phyloP scores from a whole-genome alignment of 2,797 vertebrate genomes.

The Synanceia verrucosa region DNA sequence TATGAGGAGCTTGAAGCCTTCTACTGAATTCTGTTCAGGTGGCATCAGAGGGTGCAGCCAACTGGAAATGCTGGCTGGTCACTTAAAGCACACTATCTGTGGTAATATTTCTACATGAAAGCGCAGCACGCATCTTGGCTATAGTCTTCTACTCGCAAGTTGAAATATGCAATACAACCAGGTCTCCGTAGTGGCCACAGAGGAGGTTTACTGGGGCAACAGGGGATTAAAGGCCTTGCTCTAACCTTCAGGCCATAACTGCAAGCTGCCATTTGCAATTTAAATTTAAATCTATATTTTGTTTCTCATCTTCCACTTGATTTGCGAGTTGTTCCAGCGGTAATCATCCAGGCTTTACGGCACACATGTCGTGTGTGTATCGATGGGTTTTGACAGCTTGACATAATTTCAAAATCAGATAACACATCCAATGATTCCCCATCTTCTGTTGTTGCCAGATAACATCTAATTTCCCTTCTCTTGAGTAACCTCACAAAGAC shows the following conservation, averaged over 20 bases:
- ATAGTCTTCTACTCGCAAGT: constrained; percentile 34
- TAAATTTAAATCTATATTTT: constrained; percentile 65
- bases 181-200: constrained; percentile 34
- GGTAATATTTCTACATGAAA: constrained; percentile 74
- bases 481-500: constrained; percentile 69
- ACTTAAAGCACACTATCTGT: constrained; percentile 78
- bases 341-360: constrained; percentile 28
- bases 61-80: constrained; percentile 78
- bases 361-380: constrained; percentile 23
- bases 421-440: constrained; percentile 43
- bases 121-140: constrained; percentile 29
- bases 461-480: constrained; percentile 74
- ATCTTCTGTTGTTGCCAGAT: constrained; percentile 62
- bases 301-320: constrained; percentile 34
- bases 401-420: constrained; percentile 63
- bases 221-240: constrained; percentile 56
- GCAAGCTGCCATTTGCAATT: constrained; percentile 56
- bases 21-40: constrained; percentile 79
- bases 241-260: constrained; percentile 55
- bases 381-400: constrained; percentile 53
- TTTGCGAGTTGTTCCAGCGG: constrained; percentile 21
- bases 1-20: constrained; percentile 77
- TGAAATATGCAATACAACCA: constrained; percentile 57
- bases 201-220: constrained; percentile 49
- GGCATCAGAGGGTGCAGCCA: constrained; percentile 78